Evolutionary conservation across 2,888 invertebrate genomes (phyloP), one percentile per base, ranked within the genome.

Genomic region (Hesperia comma): DNA sequence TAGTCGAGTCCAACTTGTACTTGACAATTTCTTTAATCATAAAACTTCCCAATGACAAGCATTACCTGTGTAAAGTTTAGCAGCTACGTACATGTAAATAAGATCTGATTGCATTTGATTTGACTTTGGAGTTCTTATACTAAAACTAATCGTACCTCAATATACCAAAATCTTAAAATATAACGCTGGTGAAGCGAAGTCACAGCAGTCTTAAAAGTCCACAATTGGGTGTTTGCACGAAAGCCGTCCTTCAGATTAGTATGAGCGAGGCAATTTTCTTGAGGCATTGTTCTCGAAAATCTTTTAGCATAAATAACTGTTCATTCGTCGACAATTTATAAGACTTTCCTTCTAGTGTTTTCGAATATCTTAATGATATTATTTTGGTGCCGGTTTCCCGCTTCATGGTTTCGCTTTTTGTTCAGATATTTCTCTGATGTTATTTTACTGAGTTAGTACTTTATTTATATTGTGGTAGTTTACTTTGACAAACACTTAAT

Each of bases 261-360:
- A 49, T 49, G 49, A 49, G 49, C 49, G 49, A 49, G 49, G 49
- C 56, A 56, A 56, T 56, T 56, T 56, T 56, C 56, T 40, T 56
- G 19, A 56, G 32, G 40, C 56, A 32, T 56, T 56, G 40, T 32
- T 56, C 56, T 56, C 37, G 56, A 56, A 56, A 40, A 56, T 56
- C 56, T 56, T 56, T 56, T 40, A 56, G 56, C 40, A 40, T 56
- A 56, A 56, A 56, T 56, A 40, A 40, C 40, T 40, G 49, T 49
- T 49, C 49, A 49, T 19, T 49, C 49, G 49, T 19, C 49, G 49
- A 49, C 49, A 12, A 49, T 49, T 49, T 49, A 49, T 49, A 49
- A 49, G 49, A 49, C 19, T 19, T 49, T 49, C 19, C 17, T 19
- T 19, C 49, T 19, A 49, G 19, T 49, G 49, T 49, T 49, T 49